Conservation (phyloP, 2,888 invertebrate genomes). For the Tachina grossa region DNA sequence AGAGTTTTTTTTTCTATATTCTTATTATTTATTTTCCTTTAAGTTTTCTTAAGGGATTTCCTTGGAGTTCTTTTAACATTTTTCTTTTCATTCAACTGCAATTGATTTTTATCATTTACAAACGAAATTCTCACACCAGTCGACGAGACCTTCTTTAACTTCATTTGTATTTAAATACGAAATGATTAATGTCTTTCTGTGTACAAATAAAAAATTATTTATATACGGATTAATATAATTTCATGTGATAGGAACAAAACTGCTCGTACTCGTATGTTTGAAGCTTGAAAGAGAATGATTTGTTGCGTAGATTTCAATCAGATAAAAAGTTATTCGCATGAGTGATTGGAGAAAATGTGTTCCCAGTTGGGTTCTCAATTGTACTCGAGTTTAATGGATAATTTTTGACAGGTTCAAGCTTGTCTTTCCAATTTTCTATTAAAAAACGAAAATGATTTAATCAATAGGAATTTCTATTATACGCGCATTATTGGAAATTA, state of each 20-base stretch:
- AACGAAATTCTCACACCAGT: conserved; percentile 47
- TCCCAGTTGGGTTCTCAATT: too few species aligned
- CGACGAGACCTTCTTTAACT: background rate
- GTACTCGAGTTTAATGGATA: too few species aligned
- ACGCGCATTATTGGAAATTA: too few species aligned
- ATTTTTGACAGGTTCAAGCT: too few species aligned
- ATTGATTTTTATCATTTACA: conserved; percentile 45
- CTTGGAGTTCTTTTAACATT: conserved; percentile 22
- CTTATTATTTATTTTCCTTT: conserved; percentile 8
- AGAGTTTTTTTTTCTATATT: background rate
- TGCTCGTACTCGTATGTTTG: background rate
- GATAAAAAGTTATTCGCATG: background rate
- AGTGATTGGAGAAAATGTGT: too few species aligned
- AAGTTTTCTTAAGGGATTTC: conserved; percentile 32
- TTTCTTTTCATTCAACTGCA: conserved; percentile 16
- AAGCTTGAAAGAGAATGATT: conserved; percentile 3
- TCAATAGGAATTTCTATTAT: too few species aligned
- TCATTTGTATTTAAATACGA: conserved; percentile 1
- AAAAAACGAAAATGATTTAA: too few species aligned
- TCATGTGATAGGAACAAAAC: conserved; percentile 33
- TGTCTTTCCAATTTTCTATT: too few species aligned
- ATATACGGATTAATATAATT: conserved; percentile 44
- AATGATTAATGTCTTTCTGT: conserved; percentile 59
- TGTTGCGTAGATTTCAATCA: conserved; percentile 38
- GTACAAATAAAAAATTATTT: conserved; percentile 20